phyloP scores from a whole-genome alignment of 2,888 invertebrate species.

The Cremastinae sp. region DNA sequence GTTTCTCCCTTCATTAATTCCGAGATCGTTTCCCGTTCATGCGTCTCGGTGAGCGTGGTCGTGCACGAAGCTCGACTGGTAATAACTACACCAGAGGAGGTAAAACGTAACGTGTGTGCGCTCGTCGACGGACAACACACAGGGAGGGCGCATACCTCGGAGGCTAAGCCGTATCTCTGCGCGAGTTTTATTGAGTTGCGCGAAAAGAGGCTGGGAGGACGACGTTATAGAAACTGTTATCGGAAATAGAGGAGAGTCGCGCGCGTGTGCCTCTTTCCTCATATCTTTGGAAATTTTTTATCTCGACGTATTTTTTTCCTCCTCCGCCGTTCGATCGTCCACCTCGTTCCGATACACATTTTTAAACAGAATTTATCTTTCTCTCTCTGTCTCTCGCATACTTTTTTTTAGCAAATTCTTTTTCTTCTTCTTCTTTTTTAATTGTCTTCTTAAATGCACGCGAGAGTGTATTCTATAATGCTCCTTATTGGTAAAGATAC shows the following conservation, averaged over 20 bases:
- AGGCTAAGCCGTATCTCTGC: slow-evolving; percentile 60
- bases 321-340: slow-evolving; percentile 16
- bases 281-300: slow-evolving; percentile 6
- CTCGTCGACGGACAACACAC: slow-evolving; percentile 14
- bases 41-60: slow-evolving; percentile 15
- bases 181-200: slow-evolving; percentile 61
- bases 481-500: slow-evolving; percentile 10
- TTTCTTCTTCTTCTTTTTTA: slow-evolving; percentile 13
- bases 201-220: slow-evolving; percentile 20
- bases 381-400: slow-evolving; percentile 14
- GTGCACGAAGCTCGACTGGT: slow-evolving; percentile 58
- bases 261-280: slow-evolving; percentile 26
- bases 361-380: too few relatives aligned
- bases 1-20: slow-evolving; percentile 65
- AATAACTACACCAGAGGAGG: slow-evolving; percentile 58
- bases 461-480: too few relatives aligned
- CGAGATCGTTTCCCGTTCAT: slow-evolving; percentile 45
- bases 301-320: slow-evolving; percentile 8
- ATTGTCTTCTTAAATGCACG: slow-evolving; percentile 6
- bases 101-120: slow-evolving; percentile 16
- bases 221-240: slow-evolving; percentile 51
- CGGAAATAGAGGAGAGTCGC: slow-evolving; percentile 59
- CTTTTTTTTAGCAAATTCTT: slow-evolving; percentile 5
- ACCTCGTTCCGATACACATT: not conserved
- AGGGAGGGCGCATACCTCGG: slow-evolving; percentile 47